Evolutionary conservation across 2,888 invertebrate species (phyloP).

Genomic region (Volucella inanis): DNA sequence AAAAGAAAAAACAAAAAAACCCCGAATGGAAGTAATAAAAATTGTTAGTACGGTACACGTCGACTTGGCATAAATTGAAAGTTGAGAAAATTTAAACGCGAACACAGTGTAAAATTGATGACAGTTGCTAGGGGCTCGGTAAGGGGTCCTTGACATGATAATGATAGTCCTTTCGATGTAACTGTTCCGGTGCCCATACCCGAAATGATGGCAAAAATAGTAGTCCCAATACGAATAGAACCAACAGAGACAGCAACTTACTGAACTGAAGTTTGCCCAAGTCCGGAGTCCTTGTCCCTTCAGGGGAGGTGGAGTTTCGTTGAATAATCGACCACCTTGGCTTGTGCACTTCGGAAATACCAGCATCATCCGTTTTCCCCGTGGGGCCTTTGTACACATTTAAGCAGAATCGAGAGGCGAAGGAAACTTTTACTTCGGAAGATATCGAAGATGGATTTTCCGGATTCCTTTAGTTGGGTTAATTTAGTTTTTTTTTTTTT

Average conservation of each 20-base stretch:
- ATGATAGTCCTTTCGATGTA: slow-evolving; percentile 44
- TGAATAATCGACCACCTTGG: slow-evolving; percentile 52
- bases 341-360: slow-evolving; percentile 27
- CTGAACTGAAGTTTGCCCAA: slow-evolving; percentile 41
- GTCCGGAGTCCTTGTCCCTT: slow-evolving; percentile 2
- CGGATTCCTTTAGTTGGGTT: slow-evolving; percentile 38
- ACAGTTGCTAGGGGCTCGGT: neutral
- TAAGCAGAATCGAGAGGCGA: neutral
- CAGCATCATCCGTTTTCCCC: slow-evolving; percentile 16
- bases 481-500: slow-evolving; percentile 18
- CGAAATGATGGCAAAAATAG: slow-evolving; percentile 13
- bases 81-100: slow-evolving; percentile 59
- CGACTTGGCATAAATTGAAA: slow-evolving; percentile 54
- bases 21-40: neutral
- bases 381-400: slow-evolving; percentile 31
- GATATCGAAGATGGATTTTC: slow-evolving; percentile 37
- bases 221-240: slow-evolving; percentile 5
- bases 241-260: slow-evolving; percentile 36
- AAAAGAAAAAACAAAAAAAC: no score
- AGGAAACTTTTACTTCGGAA: slow-evolving; percentile 20
- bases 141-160: slow-evolving; percentile 37
- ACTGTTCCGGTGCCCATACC: neutral
- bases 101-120: slow-evolving; percentile 58
- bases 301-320: neutral
- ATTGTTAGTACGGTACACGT: slow-evolving; percentile 52